Percentiles rank a stretch among this genome's conserved stretches.
Evolutionary conservation across 2,113 vertebrate genomes (phyloP).

Genomic region (Cyanoramphus novaezelandiae): DNA sequence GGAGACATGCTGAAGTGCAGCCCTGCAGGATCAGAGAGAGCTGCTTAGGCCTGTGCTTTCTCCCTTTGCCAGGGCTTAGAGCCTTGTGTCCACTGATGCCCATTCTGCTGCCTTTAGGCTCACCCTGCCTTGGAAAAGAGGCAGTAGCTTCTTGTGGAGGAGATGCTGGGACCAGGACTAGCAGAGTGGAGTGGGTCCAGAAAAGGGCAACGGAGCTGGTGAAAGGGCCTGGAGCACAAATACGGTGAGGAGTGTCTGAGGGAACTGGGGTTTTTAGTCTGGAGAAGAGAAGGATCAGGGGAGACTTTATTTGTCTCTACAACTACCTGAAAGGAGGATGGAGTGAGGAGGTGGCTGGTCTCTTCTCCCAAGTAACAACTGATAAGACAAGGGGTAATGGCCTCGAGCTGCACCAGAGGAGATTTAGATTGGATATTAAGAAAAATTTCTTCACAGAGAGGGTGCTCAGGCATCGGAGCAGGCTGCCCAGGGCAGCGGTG

Average conservation of each 20-base stretch:
- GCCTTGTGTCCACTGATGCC: neutral
- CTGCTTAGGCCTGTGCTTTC: neutral
- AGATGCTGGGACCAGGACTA: neutral
- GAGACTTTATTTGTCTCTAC: neutral
- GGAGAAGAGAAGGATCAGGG: neutral
- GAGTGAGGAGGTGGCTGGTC: neutral
- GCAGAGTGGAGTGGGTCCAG: neutral
- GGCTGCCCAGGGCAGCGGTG: neutral
- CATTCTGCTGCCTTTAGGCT: neutral
- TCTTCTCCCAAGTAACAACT: neutral
- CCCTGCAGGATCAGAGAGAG: neutral
- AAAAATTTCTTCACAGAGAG: neutral
- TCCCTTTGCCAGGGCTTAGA: neutral
- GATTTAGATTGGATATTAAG: neutral
- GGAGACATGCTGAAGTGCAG: neutral
- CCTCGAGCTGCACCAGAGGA: neutral
- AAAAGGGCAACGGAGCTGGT: neutral
- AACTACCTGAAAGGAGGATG: neutral
- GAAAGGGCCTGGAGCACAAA: neutral
- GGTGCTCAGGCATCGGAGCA: neutral
- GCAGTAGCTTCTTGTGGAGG: neutral
- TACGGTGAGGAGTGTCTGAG: neutral
- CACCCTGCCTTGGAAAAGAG: neutral
- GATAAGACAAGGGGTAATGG: neutral
- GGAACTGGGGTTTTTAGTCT: neutral